These are phyloP conservation scores for Ophion obscuratus DNA, from an alignment of 2,888 invertebrate species.

Conservation along the genomic window DNA sequence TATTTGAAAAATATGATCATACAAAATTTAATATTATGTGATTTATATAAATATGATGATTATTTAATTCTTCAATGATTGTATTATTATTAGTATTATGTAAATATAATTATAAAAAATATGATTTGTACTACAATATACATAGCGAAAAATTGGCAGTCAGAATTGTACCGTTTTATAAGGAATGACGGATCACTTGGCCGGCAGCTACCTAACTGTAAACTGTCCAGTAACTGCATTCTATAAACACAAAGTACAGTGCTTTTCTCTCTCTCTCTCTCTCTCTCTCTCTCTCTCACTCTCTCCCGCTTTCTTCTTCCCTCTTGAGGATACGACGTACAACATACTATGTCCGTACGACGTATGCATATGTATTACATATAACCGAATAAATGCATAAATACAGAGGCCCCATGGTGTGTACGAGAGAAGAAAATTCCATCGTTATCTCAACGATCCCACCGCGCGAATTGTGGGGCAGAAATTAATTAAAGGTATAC, in stretches of 20 bases:
- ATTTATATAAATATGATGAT: too few species aligned
- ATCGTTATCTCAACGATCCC: slow-evolving; percentile 39
- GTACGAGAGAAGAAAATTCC: slow-evolving; percentile 23
- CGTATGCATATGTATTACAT: not conserved
- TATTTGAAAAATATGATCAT: too few species aligned
- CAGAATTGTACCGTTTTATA: slow-evolving; percentile 56
- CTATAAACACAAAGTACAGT: slow-evolving; percentile 37
- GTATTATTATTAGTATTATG: not conserved
- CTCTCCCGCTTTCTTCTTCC: not conserved
- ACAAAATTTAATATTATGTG: too few species aligned
- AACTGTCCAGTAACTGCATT: slow-evolving; percentile 48
- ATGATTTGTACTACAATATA: slow-evolving; percentile 10
- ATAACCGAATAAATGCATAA: slow-evolving; percentile 43
- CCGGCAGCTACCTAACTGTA: slow-evolving; percentile 59
- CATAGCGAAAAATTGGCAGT: slow-evolving; percentile 49
- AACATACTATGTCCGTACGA: slow-evolving; percentile 5
- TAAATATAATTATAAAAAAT: slow-evolving; percentile 6
- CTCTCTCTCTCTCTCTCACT: too few species aligned
- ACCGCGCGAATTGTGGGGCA: slow-evolving; percentile 27
- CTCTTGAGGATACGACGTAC: slow-evolving; percentile 10
- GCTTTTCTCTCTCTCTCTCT: not conserved
- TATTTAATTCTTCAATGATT: too few species aligned
- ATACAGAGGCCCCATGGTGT: slow-evolving; percentile 28
- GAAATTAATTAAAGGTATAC: slow-evolving; percentile 42
- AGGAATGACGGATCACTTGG: slow-evolving; percentile 56